Percentiles rank a stretch among this genome's conserved stretches.
These are phyloP conservation scores for Saimiri boliviensis DNA, from an alignment of 2,113 vertebrate species.

Conservation along the genomic window DNA sequence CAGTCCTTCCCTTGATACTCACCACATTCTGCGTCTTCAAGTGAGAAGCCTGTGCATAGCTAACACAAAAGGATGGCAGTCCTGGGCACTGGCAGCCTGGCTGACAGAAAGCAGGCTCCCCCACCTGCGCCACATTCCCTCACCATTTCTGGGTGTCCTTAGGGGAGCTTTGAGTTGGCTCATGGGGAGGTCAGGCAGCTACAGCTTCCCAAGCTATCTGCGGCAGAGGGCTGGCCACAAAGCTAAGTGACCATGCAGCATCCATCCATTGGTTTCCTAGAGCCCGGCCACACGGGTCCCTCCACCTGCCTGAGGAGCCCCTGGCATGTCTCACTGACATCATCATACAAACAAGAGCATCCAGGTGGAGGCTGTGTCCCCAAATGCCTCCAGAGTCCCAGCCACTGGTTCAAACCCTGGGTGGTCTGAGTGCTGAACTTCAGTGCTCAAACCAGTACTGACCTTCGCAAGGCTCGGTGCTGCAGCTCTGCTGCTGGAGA, in stretches of 20 bases:
- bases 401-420: fast-evolving
- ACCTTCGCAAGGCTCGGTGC: too few relatives aligned
- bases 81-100: not conserved
- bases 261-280: not conserved
- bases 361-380: not conserved
- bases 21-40: fast-evolving
- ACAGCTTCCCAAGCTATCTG: too few relatives aligned
- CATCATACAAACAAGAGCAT: fast-evolving
- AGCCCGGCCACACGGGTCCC: fast-evolving
- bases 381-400: not conserved
- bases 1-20: fast-evolving
- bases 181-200: not conserved
- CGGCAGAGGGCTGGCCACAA: too few relatives aligned
- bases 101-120: fast-evolving
- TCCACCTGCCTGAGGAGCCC: not conserved
- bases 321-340: fast-evolving
- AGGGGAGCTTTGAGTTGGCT: not conserved
- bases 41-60: not conserved
- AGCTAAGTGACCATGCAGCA: not conserved
- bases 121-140: fast-evolving
- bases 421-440: not conserved
- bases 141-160: not conserved
- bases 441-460: not conserved
- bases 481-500: too few relatives aligned
- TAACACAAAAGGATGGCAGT: not conserved